A percentile compares a stretch with the other conserved stretches of the same genome.
Evolutionary conservation across 2,113 vertebrate genomes (phyloP).

Genomic region (Phalacrocorax carbo): DNA sequence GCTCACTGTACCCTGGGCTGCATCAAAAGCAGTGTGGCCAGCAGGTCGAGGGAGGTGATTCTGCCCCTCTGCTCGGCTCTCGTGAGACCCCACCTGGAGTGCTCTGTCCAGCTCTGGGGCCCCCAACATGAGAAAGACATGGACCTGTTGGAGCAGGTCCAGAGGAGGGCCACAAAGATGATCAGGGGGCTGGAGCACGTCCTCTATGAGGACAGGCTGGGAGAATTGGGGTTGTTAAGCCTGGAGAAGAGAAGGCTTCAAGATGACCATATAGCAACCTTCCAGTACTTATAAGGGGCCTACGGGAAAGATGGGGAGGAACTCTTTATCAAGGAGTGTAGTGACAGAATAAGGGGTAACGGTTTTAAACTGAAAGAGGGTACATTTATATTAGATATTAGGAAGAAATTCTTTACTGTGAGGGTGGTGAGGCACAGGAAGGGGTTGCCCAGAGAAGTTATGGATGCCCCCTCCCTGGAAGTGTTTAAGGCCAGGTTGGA

Average conservation of each 20-base stretch:
- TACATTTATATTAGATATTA: neutral
- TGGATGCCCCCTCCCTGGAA: neutral
- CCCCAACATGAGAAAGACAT: neutral
- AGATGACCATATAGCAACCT: neutral
- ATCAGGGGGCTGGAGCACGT: no score
- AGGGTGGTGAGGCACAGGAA: neutral
- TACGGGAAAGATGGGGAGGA: neutral
- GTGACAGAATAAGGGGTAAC: neutral
- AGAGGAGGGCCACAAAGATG: neutral
- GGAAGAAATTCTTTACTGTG: neutral
- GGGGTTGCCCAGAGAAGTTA: neutral
- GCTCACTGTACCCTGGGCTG: neutral
- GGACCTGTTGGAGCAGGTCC: neutral
- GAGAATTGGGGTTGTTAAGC: neutral
- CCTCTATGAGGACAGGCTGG: neutral
- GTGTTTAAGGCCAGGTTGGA: neutral
- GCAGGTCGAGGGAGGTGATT: neutral
- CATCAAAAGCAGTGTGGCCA: neutral
- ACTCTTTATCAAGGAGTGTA: neutral
- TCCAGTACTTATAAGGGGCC: neutral
- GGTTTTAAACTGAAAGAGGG: neutral
- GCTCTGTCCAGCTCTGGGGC: neutral
- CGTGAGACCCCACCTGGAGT: neutral
- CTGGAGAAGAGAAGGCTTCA: neutral
- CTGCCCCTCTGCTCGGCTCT: neutral